Conservation (phyloP, 2,888 invertebrate genomes). For the Ochlodes sylvanus region DNA sequence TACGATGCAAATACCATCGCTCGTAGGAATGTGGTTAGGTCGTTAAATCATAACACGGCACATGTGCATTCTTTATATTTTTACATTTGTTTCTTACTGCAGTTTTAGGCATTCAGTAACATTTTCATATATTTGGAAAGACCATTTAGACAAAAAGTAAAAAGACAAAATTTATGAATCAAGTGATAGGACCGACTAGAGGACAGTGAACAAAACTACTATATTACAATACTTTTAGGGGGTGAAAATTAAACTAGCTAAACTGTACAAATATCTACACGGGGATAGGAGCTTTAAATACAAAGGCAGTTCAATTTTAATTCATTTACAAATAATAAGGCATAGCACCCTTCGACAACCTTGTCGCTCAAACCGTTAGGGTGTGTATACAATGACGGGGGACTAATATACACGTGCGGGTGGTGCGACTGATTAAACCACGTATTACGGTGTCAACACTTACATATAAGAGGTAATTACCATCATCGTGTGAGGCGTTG, state of each 20-base stretch:
- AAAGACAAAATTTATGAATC: slow-evolving; percentile 19
- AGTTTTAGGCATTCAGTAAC: slow-evolving; percentile 1
- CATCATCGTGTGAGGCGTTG: slow-evolving; percentile 84
- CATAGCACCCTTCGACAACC: slow-evolving; percentile 11
- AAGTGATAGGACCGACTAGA: slow-evolving; percentile 29
- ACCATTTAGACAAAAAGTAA: slow-evolving; percentile 14
- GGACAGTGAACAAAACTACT: slow-evolving; percentile 23
- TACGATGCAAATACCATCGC: slow-evolving; percentile 39
- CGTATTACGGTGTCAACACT: slow-evolving; percentile 85
- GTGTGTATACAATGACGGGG: slow-evolving; percentile 33
- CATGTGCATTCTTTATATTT: slow-evolving; percentile 11
- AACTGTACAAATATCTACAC: slow-evolving; percentile 27
- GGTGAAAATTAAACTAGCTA: slow-evolving; percentile 22
- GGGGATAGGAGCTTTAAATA: slow-evolving; percentile 20
- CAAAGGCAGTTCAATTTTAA: slow-evolving; percentile 9
- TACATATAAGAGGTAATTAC: slow-evolving; percentile 86
- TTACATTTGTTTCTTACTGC: slow-evolving; percentile 23
- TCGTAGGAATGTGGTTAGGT: slow-evolving; percentile 32
- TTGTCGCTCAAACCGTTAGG: slow-evolving; percentile 28
- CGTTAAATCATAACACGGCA: slow-evolving; percentile 13
- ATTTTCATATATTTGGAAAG: slow-evolving; percentile 5
- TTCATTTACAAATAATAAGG: slow-evolving; percentile 1
- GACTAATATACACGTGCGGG: slow-evolving; percentile 63
- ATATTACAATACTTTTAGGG: slow-evolving; percentile 14
- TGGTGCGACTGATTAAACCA: slow-evolving; percentile 80